These are phyloP conservation scores for Setipinna tenuifilis DNA, from an alignment of 2,797 vertebrate genomes.

Conservation along the genomic window DNA sequence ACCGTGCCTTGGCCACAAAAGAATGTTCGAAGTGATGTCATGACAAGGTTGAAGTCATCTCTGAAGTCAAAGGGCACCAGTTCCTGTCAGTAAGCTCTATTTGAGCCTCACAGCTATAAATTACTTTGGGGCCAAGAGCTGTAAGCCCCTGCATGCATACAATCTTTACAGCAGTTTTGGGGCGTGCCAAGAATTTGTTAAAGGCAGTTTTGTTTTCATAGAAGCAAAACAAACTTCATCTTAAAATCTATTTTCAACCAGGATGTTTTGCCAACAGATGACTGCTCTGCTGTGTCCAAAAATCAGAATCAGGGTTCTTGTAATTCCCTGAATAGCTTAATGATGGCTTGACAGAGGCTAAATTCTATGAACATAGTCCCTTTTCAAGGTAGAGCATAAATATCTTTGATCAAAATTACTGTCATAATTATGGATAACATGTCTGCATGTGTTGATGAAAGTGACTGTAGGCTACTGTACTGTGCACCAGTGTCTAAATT, in stretches of 20 bases:
- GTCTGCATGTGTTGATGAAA: no score
- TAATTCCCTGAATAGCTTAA: no score
- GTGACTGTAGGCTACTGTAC: no score
- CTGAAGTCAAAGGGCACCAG: not conserved
- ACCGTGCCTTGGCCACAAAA: not conserved
- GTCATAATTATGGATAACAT: no score
- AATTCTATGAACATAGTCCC: no score
- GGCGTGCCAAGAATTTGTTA: slow-evolving; percentile 9
- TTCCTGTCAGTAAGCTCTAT: slow-evolving; percentile 1
- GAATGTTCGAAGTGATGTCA: slow-evolving; percentile 4
- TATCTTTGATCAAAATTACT: no score
- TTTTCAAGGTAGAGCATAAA: no score
- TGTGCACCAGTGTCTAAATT: no score
- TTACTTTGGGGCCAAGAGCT: not conserved
- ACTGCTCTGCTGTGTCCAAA: not conserved
- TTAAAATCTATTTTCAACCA: slow-evolving; percentile 8
- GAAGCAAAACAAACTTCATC: slow-evolving; percentile 13
- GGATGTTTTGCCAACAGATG: not conserved
- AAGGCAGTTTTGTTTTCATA: slow-evolving; percentile 18
- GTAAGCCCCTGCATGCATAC: not conserved
- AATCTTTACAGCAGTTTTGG: not conserved
- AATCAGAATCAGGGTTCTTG: no score
- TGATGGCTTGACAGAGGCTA: no score
- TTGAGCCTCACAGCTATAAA: slow-evolving; percentile 17
- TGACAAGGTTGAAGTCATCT: not conserved